phyloP scores from a whole-genome alignment of 2,888 invertebrate genomes.

The Aspidiotus rigidus region DNA sequence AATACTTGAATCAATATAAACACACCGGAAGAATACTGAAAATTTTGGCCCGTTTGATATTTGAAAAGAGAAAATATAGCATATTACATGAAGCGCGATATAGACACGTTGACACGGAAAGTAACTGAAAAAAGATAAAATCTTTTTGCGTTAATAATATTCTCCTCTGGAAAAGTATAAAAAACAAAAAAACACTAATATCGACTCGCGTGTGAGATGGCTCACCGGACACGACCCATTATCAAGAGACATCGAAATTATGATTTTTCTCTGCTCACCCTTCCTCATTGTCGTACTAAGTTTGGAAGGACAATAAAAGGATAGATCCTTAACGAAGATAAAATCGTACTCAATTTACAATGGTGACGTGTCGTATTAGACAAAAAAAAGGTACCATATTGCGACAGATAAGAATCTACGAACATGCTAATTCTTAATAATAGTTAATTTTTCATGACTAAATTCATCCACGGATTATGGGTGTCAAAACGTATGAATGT shows the following conservation, averaged over 20 bases:
- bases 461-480: neutral
- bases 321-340: neutral
- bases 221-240: constrained; percentile 26
- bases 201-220: constrained; percentile 22
- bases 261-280: constrained; percentile 2
- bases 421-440: constrained; percentile 32
- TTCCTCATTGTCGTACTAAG: neutral
- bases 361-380: neutral
- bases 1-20: neutral
- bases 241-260: constrained; percentile 16
- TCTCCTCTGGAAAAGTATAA: constrained; percentile 20
- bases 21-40: neutral
- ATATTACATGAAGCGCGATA: too few relatives aligned
- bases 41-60: neutral
- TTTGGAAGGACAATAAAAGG: constrained; percentile 4
- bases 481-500: neutral
- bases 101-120: neutral
- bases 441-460: constrained; percentile 29
- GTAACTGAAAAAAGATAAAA: neutral
- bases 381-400: constrained; percentile 18
- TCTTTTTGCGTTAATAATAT: neutral
- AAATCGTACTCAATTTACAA: neutral
- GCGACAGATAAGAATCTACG: constrained; percentile 22
- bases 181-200: constrained; percentile 10
- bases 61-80: too few relatives aligned